Evolutionary conservation across 2,113 vertebrate genomes (phyloP).

Genomic region (Pollachius pollachius): DNA sequence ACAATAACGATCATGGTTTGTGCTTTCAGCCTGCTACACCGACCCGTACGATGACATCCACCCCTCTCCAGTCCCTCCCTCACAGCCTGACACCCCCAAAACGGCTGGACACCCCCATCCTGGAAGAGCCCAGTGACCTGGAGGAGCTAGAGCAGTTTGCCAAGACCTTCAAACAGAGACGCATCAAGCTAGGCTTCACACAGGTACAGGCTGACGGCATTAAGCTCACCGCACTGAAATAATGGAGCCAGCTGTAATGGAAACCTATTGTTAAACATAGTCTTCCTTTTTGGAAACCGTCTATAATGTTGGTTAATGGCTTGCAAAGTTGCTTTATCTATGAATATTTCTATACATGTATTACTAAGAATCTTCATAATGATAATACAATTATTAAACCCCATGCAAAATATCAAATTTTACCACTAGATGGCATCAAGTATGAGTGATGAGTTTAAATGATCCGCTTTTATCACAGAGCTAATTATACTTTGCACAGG

Average conservation of each 20-base stretch:
- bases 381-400: too few relatives aligned
- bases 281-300: not conserved
- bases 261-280: not conserved
- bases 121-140: slow-evolving; percentile 98
- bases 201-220: slow-evolving; percentile 70
- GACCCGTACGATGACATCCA: slow-evolving; percentile 94
- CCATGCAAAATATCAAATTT: too few relatives aligned
- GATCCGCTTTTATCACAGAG: too few relatives aligned
- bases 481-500: too few relatives aligned
- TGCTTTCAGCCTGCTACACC: slow-evolving; percentile 91
- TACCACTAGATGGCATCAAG: too few relatives aligned
- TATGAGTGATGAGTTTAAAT: too few relatives aligned
- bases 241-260: not conserved
- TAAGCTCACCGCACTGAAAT: not conserved
- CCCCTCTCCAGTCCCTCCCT: slow-evolving; percentile 88
- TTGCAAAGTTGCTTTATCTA: too few relatives aligned
- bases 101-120: slow-evolving; percentile 91
- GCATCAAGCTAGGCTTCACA: slow-evolving; percentile 99
- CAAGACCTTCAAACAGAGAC: slow-evolving; percentile 99
- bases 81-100: slow-evolving; percentile 98
- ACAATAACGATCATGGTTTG: not conserved
- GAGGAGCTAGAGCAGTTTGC: slow-evolving; percentile 99
- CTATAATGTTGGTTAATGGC: too few relatives aligned
- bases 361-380: too few relatives aligned
- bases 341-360: too few relatives aligned